Conservation (phyloP, 2,888 invertebrate genomes). For the Orthonychiurus folsomi region DNA sequence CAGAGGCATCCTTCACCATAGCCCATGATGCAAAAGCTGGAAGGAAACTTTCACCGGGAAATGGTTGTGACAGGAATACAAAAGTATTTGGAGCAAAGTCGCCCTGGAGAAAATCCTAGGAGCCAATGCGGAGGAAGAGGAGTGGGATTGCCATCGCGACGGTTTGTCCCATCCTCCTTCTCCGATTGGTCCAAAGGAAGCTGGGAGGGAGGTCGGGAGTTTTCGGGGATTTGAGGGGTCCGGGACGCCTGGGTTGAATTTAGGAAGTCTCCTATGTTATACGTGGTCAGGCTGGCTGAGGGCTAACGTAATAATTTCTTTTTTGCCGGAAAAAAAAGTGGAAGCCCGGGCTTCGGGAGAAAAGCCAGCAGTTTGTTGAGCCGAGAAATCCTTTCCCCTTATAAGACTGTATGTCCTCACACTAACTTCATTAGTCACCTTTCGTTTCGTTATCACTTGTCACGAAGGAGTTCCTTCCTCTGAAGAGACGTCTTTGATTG, state of each 20-base stretch:
- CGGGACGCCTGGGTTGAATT: not conserved
- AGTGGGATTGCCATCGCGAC: not conserved
- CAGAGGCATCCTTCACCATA: conserved; percentile 3
- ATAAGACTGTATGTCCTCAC: conserved; percentile 41
- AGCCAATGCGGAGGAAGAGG: conserved; percentile 2
- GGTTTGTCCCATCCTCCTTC: conserved; percentile 1
- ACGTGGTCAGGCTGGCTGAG: not conserved
- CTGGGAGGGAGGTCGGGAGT: conserved; percentile 6
- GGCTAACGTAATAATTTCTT: conserved; percentile 6
- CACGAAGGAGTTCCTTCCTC: conserved; percentile 31
- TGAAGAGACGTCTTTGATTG: conserved; percentile 36
- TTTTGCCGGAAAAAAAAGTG: not conserved
- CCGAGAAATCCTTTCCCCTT: conserved; percentile 26
- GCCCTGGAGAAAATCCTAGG: conserved; percentile 19
- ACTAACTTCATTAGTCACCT: conserved; percentile 44
- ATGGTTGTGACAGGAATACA: conserved; percentile 10
- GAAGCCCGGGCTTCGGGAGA: not conserved
- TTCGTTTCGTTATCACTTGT: conserved; percentile 43
- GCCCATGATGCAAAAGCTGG: conserved; percentile 13
- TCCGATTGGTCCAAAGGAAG: conserved; percentile 9
- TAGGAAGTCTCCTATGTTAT: not conserved
- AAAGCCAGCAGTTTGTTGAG: conserved; percentile 4
- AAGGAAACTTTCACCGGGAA: conserved; percentile 19
- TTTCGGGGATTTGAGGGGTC: conserved; percentile 7
- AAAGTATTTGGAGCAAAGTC: conserved; percentile 13